These are phyloP conservation scores for Siderastrea siderea DNA, from an alignment of 92 coral and sea anemone genomes.

Conservation along the genomic window DNA sequence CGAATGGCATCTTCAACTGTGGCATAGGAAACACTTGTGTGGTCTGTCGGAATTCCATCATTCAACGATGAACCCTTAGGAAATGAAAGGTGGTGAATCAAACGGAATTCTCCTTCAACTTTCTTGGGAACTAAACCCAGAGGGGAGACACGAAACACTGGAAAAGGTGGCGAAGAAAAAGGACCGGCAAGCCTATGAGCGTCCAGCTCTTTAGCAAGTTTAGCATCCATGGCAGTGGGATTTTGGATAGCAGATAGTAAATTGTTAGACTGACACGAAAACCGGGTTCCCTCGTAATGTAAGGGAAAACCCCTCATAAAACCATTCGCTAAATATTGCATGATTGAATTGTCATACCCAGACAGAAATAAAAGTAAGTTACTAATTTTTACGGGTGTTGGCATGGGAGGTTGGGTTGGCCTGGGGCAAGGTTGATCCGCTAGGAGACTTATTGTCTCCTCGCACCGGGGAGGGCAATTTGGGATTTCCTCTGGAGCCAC, in stretches of 20 bases:
- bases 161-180: slow-evolving; percentile 43
- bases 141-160: slow-evolving; percentile 39
- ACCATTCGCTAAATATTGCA: slow-evolving; percentile 33
- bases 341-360: slow-evolving; percentile 35
- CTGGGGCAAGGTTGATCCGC: slow-evolving; percentile 14
- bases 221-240: slow-evolving; percentile 40
- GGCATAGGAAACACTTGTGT: slow-evolving; percentile 41
- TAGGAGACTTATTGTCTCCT: slow-evolving; percentile 17
- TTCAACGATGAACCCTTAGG: slow-evolving; percentile 39
- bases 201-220: slow-evolving; percentile 38
- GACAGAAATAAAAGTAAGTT: slow-evolving; percentile 27
- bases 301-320: slow-evolving; percentile 63
- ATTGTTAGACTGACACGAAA: slow-evolving; percentile 31
- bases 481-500: background rate
- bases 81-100: slow-evolving; percentile 50
- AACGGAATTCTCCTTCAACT: slow-evolving; percentile 49
- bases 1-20: slow-evolving; percentile 57
- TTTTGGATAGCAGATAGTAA: slow-evolving; percentile 42
- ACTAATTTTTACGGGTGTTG: slow-evolving; percentile 59
- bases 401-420: slow-evolving; percentile 13
- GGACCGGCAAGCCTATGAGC: slow-evolving; percentile 53
- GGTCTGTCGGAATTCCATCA: slow-evolving; percentile 15
- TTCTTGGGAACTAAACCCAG: slow-evolving; percentile 68
- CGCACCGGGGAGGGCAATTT: background rate
- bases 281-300: slow-evolving; percentile 53